Conservation (phyloP, 2,888 invertebrate genomes). For the Stomorhina lunata region DNA sequence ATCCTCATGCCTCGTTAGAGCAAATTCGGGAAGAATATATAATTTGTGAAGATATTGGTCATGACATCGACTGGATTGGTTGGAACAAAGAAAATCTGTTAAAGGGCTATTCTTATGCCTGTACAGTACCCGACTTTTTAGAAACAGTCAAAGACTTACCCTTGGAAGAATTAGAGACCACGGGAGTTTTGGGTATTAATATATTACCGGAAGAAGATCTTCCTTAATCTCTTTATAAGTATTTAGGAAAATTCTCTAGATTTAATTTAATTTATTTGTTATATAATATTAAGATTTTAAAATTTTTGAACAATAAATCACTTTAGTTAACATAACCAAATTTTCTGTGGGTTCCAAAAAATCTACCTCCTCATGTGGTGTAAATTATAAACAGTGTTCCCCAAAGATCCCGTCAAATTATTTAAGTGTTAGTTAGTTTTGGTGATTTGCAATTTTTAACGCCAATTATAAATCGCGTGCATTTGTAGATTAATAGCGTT, state of each 20-base stretch:
- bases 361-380: not conserved
- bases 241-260: not conserved
- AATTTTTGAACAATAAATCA: not conserved
- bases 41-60: constrained; percentile 73
- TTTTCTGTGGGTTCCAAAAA: not conserved
- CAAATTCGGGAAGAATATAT: constrained; percentile 71
- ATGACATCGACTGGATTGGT: constrained; percentile 71
- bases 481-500: not conserved
- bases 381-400: not conserved
- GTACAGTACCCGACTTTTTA: constrained; percentile 72
- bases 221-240: not conserved
- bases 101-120: constrained; percentile 75
- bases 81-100: constrained; percentile 72
- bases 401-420: too few relatives aligned
- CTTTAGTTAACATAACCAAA: not conserved
- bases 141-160: constrained; percentile 71
- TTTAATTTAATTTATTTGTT: constrained; percentile 7
- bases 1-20: constrained; percentile 74
- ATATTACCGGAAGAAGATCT: not conserved
- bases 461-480: not conserved
- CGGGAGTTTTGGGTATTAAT: constrained; percentile 16
- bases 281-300: not conserved
- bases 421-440: not conserved
- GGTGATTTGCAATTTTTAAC: not conserved
- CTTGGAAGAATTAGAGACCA: constrained; percentile 68